Percentiles rank a stretch among this genome's conserved stretches.
Evolutionary conservation across 2,113 vertebrate genomes (phyloP).

Genomic region (Zosterops lateralis): DNA sequence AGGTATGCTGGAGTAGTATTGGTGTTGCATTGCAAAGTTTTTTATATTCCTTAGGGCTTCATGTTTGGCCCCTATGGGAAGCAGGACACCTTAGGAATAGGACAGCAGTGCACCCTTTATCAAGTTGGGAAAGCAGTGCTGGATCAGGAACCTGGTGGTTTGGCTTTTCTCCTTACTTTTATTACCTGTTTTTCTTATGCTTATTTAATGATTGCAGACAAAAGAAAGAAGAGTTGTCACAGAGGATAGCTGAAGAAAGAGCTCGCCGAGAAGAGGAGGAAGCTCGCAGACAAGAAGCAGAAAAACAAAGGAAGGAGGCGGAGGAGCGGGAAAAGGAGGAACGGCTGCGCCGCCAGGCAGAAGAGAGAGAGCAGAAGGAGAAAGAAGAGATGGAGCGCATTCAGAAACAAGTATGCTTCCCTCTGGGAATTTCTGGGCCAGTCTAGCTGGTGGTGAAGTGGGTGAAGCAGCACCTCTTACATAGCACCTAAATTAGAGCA

Average conservation of each 20-base stretch:
- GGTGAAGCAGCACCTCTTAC: neutral
- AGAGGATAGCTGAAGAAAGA: slow-evolving; percentile 84
- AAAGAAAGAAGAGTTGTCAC: slow-evolving; percentile 86
- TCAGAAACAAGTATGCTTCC: slow-evolving; percentile 82
- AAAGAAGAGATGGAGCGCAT: slow-evolving; percentile 78
- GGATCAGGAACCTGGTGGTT: neutral
- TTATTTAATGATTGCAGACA: slow-evolving; percentile 67
- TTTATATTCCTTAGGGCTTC: neutral
- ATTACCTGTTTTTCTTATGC: neutral
- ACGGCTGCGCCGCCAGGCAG: slow-evolving; percentile 44
- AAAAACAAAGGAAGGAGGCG: slow-evolving; percentile 71
- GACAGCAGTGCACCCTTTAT: neutral
- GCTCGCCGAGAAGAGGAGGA: slow-evolving; percentile 86
- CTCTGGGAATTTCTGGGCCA: neutral
- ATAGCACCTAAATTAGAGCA: neutral
- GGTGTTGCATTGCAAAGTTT: neutral
- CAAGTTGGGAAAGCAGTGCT: neutral
- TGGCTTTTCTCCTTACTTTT: neutral
- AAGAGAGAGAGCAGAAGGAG: slow-evolving; percentile 79
- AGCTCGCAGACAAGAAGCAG: slow-evolving; percentile 76
- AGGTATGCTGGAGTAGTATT: neutral
- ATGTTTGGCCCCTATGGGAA: neutral
- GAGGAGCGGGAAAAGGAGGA: slow-evolving; percentile 75
- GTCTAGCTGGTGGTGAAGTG: neutral
- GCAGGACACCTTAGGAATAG: neutral